phyloP scores from a whole-genome alignment of 2,113 vertebrate species.

The Struthio camelus region DNA sequence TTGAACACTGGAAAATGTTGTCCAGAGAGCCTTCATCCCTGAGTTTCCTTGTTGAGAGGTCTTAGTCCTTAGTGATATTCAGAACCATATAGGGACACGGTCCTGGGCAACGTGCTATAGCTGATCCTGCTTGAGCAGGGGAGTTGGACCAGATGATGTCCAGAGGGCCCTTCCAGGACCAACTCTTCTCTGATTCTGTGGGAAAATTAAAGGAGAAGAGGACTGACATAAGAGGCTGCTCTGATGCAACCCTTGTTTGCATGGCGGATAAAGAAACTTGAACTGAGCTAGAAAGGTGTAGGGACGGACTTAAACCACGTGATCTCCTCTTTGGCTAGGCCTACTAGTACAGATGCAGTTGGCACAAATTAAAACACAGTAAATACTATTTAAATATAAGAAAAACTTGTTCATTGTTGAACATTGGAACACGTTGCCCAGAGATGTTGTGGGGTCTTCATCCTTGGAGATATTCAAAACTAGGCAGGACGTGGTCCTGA shows the following conservation, averaged over 20 bases:
- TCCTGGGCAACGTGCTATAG: not conserved
- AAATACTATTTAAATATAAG: not conserved
- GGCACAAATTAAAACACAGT: not conserved
- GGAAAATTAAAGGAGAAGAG: not conserved
- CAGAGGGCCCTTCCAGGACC: not conserved
- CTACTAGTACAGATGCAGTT: not conserved
- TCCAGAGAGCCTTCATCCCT: not conserved
- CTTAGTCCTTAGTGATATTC: not conserved
- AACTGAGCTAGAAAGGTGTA: not conserved
- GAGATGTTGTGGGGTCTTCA: not conserved
- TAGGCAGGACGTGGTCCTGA: accelerated
- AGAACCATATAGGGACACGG: accelerated
- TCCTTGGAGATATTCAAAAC: not conserved
- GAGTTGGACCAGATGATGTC: not conserved
- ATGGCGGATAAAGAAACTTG: not conserved
- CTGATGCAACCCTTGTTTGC: no score
- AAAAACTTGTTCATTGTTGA: not conserved
- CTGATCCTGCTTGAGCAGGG: not conserved
- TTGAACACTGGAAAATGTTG: not conserved
- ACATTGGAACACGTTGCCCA: not conserved
- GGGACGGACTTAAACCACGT: not conserved
- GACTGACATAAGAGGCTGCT: not conserved
- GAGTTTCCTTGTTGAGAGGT: not conserved
- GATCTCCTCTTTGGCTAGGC: not conserved
- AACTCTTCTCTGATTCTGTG: accelerated